Percentiles rank a stretch among this genome's conserved stretches.
Conservation (phyloP, 2,113 vertebrate species). For the Ictalurus furcatus region DNA sequence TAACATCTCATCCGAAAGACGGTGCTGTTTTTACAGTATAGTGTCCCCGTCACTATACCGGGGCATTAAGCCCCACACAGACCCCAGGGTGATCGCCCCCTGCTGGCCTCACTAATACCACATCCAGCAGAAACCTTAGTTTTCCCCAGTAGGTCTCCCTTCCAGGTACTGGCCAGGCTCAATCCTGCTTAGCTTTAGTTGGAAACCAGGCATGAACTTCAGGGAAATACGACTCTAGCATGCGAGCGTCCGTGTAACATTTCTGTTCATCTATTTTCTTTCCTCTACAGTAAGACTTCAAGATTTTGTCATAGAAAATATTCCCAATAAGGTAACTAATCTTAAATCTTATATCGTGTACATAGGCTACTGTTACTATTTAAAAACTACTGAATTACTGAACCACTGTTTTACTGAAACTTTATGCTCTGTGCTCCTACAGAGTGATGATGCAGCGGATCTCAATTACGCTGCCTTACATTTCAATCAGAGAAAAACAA, state of each 20-base stretch:
- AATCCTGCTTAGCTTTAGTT: too few relatives aligned
- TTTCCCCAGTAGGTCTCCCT: too few relatives aligned
- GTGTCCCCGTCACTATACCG: too few relatives aligned
- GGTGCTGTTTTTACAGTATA: too few relatives aligned
- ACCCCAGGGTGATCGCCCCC: too few relatives aligned
- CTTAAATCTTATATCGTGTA: background rate
- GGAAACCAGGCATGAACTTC: too few relatives aligned
- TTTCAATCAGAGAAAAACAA: background rate
- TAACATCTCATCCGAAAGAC: too few relatives aligned
- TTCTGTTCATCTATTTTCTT: constrained; percentile 17
- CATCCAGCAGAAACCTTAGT: too few relatives aligned
- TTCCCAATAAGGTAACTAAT: background rate
- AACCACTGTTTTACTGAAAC: background rate
- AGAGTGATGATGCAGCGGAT: background rate
- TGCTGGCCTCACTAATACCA: too few relatives aligned
- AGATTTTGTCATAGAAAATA: background rate
- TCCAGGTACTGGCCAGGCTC: too few relatives aligned
- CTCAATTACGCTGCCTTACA: background rate
- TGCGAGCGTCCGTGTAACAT: background rate
- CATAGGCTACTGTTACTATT: background rate
- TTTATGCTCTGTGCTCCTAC: background rate
- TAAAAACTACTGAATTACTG: background rate
- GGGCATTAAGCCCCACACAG: too few relatives aligned
- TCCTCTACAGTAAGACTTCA: background rate
- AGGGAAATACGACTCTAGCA: too few relatives aligned